Evolutionary conservation across 2,113 vertebrate species (phyloP), one percentile per base, ranked within the genome.

Genomic region (Diadophis punctatus): DNA sequence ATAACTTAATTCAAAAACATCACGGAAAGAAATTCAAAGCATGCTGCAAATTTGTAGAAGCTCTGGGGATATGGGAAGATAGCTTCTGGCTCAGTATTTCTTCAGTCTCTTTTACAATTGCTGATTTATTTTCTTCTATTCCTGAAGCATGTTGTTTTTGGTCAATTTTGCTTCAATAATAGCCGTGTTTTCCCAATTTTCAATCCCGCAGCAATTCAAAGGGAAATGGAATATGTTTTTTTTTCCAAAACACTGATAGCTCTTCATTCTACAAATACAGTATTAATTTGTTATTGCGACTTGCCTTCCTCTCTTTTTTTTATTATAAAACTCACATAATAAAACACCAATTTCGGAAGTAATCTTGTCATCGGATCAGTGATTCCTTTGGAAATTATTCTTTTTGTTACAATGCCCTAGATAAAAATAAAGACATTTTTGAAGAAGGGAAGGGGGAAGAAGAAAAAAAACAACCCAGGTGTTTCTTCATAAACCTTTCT

Each of bases 371-470:
- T 90, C 95, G 94, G 91, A 94, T 39, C 94, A 86, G 88, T 94
- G 96, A 96, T 95, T 96, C 96, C 95, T 93, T 46, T 84, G 56
- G 91, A 96, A 95, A 90, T 86, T 95, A 96, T 96, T 95, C 93
- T 95, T 91, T 60, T 53, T 55, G 22, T 74, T 23, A 16, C 30
- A 46, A 18, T 68, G 43, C 18, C 48, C 53, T 90, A 30, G 14
- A 52, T 23, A 14, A 53, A 80, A 80, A 80, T 43, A 80, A 39
- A 80, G 7, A 43, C 34, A 43, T 80, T 80, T 43, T 43, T 22
- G 34, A 80, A 80, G 16, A 8, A 80, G 8, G 53, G 4, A 88
- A 55, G 10, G 51, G 87, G 1, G 1, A 22, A 91, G 90, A 94
- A 34, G 91, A 91, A 94, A 34, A 34, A 16, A 9, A 20, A 90